phyloP scores from a whole-genome alignment of 1,140 invertebrate species.

The Temnothorax nylanderi region DNA sequence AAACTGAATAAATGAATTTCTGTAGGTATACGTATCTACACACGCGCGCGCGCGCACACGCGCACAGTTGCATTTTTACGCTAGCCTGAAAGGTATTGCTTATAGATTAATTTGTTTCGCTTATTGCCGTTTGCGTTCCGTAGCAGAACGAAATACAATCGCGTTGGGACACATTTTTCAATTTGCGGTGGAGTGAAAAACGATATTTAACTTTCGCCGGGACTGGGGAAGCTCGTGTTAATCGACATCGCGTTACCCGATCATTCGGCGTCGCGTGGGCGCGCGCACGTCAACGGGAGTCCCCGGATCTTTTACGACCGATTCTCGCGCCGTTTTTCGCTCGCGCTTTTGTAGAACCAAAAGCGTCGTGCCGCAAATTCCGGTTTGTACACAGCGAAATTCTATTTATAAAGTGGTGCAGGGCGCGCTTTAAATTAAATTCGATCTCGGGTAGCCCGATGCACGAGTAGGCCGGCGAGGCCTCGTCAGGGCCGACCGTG shows the following conservation, averaged over 20 bases:
- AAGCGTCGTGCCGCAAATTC: constrained; percentile 3
- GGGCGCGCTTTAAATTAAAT: constrained; percentile 70
- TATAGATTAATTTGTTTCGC: constrained; percentile 32
- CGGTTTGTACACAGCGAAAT: constrained; percentile 41
- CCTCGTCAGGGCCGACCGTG: constrained; percentile 6
- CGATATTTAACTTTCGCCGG: not conserved
- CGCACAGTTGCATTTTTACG: too few relatives aligned
- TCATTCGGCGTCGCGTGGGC: not conserved
- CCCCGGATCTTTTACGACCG: constrained; percentile 25
- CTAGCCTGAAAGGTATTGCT: not conserved
- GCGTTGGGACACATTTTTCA: not conserved
- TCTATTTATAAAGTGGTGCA: constrained; percentile 69
- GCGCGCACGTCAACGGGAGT: not conserved
- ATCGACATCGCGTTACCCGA: constrained; percentile 37
- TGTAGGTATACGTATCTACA: not conserved
- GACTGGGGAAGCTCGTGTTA: not conserved
- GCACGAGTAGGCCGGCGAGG: not conserved
- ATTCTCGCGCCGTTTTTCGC: constrained; percentile 15
- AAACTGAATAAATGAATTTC: constrained; percentile 47
- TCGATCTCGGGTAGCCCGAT: constrained; percentile 56
- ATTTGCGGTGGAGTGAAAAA: constrained; percentile 12
- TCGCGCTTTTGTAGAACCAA: not conserved
- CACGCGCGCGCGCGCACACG: too few relatives aligned
- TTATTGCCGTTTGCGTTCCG: not conserved
- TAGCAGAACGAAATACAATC: not conserved